Base-by-base conservation (phyloP, 2,888 invertebrate genomes). In the Allygus modestus region DNA sequence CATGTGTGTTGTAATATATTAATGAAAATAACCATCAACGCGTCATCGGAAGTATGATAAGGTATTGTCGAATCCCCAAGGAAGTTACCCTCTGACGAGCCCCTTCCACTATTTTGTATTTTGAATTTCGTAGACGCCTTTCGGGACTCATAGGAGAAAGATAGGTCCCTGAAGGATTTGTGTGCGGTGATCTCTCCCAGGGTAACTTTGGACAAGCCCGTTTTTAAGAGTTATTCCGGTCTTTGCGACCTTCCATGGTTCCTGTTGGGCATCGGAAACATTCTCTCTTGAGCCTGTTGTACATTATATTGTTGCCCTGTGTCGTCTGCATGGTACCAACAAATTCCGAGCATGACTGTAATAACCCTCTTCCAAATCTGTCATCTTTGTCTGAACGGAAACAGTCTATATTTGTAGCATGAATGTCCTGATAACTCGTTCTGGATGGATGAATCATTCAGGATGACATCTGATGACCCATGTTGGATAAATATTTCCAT, bases 1-100 rank as follows among this genome's bases (percentile, higher is more conserved):
- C 71, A 73, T 81, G 69, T 81, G 73, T 82, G 69, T 85, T 37
- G 81, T 81, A 46, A 77, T 87, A 81, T 84, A 79, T 85, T 84
- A 85, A 75, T 83, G 71, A 23, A 31, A 11, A 28, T 43, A 31
- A 65, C 28, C 69, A 82, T 73, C 82, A 58, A 33, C 31, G 79
- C 79, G 79, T 58, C 79, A 33, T 43, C 51, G 79, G 58, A 79
- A 65, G 15, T 54, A 20, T 54, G 77, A 77, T 31, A 79, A 79
- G 79, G 79, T 79, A 79, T 79, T 58, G 58, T 51, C 58, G 26
- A 51, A 23, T 20, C n/a, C 31, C 51, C 15, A 4, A 2, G 5
- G 31, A 28, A 23, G 65, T 2, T 0, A 54, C 51, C 43, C 77
- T 58, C 54, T 79, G 58, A 26, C 26, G 75, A 75, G 77, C n/a